phyloP scores from a whole-genome alignment of 53 echinoderm and acorn worm genomes.

The Astropecten irregularis region DNA sequence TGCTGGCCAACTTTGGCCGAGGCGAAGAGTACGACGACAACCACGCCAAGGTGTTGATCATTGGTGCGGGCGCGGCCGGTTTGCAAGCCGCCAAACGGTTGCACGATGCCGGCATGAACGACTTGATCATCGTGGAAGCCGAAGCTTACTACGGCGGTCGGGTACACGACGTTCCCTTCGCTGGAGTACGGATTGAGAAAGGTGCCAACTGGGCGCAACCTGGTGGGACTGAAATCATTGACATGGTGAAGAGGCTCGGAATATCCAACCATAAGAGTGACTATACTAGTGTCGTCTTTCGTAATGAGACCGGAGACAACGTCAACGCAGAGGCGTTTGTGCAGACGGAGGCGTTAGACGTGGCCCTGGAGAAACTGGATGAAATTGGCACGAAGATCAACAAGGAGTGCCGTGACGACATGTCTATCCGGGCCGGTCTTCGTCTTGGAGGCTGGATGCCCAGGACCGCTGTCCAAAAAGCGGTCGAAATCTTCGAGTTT shows the following conservation, averaged over 20 bases:
- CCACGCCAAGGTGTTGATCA: slow-evolving; percentile 42
- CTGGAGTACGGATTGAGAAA: slow-evolving; percentile 33
- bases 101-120: slow-evolving; percentile 30
- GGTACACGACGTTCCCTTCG: slow-evolving; percentile 44
- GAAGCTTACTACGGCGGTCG: slow-evolving; percentile 47
- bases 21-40: slow-evolving; percentile 16
- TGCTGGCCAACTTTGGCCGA: neutral
- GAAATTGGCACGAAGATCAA: slow-evolving; percentile 11
- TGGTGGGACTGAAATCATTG: neutral
- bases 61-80: slow-evolving; percentile 35
- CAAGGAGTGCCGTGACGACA: slow-evolving; percentile 10
- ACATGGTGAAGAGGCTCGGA: neutral
- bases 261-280: slow-evolving; percentile 6
- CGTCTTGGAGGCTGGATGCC: slow-evolving; percentile 32
- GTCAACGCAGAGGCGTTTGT: slow-evolving; percentile 8
- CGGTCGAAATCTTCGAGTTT: slow-evolving; percentile 35
- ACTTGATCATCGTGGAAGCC: slow-evolving; percentile 57
- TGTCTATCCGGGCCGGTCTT: slow-evolving; percentile 28
- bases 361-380: slow-evolving; percentile 3
- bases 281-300: slow-evolving; percentile 16
- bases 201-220: slow-evolving; percentile 65
- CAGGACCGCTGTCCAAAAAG: slow-evolving; percentile 42
- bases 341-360: slow-evolving; percentile 1
- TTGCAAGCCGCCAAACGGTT: slow-evolving; percentile 24
- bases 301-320: slow-evolving; percentile 30